phyloP scores from a whole-genome alignment of 2,797 vertebrate genomes.

The Silurus aristotelis region DNA sequence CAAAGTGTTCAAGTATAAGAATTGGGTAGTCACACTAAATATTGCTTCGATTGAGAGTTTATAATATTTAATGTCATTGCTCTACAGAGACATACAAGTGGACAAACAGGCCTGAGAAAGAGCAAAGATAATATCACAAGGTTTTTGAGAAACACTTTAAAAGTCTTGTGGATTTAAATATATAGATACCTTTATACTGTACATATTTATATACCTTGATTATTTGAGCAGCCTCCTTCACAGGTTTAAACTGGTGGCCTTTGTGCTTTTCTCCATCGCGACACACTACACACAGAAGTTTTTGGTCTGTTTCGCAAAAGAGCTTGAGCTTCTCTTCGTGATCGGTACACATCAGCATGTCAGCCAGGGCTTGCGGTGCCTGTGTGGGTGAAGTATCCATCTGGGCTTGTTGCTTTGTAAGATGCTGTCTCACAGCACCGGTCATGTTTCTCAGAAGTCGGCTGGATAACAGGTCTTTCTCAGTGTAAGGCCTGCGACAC shows the following conservation, averaged over 20 bases:
- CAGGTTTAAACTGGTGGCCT: conserved; percentile 61
- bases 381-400: not conserved
- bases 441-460: conserved; percentile 49
- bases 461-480: conserved; percentile 30
- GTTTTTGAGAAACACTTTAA: not conserved
- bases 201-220: conserved; percentile 53
- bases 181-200: not conserved
- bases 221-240: conserved; percentile 54
- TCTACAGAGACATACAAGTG: not conserved
- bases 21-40: too few relatives aligned
- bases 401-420: not conserved
- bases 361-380: not conserved
- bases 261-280: conserved; percentile 60
- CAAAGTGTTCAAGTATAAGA: too few relatives aligned
- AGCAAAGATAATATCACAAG: not conserved
- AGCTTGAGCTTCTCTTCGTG: conserved; percentile 66
- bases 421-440: conserved; percentile 25
- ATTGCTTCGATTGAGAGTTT: too few relatives aligned
- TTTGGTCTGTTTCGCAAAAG: conserved; percentile 63
- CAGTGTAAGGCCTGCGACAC: conserved; percentile 24
- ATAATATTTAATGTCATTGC: too few relatives aligned
- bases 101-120: not conserved
- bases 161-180: not conserved
- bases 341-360: conserved; percentile 26
- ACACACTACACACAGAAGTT: conserved; percentile 64